Conservation (phyloP, 2,797 vertebrate species). For the Alosa sapidissima region DNA sequence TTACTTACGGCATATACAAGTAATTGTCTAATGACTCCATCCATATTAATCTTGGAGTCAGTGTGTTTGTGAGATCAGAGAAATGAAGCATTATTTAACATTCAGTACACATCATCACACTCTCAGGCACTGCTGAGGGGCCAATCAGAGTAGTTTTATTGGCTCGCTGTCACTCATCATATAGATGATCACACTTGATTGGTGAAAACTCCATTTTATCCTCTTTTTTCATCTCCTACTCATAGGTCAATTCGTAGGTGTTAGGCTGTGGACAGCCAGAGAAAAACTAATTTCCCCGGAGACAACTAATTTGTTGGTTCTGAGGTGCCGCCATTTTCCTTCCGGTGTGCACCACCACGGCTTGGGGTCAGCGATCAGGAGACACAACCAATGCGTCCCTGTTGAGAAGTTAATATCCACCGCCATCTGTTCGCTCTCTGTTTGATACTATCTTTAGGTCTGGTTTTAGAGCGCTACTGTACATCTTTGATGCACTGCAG, state of each 20-base stretch:
- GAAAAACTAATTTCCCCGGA: background rate
- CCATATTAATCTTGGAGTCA: background rate
- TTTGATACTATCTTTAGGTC: constrained; percentile 5
- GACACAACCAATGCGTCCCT: constrained; percentile 3
- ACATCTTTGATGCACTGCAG: background rate
- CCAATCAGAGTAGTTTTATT: constrained; percentile 13
- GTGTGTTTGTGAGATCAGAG: background rate
- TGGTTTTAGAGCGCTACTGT: background rate
- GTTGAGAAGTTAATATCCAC: constrained; percentile 12
- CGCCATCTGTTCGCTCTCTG: background rate
- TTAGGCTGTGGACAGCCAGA: background rate
- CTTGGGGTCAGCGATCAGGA: constrained; percentile 12
- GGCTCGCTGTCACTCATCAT: background rate
- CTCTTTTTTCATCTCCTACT: background rate
- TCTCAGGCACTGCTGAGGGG: background rate
- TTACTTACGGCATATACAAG: too few relatives aligned
- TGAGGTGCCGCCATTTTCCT: background rate
- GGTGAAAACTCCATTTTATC: background rate
- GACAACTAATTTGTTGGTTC: background rate
- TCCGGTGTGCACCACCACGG: background rate
- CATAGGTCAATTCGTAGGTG: background rate
- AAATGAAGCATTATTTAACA: background rate
- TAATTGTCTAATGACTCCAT: background rate
- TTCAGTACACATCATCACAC: background rate
- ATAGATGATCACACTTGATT: constrained; percentile 7